phyloP scores from a whole-genome alignment of 1,140 invertebrate genomes.

The Cotesia chilonis region DNA sequence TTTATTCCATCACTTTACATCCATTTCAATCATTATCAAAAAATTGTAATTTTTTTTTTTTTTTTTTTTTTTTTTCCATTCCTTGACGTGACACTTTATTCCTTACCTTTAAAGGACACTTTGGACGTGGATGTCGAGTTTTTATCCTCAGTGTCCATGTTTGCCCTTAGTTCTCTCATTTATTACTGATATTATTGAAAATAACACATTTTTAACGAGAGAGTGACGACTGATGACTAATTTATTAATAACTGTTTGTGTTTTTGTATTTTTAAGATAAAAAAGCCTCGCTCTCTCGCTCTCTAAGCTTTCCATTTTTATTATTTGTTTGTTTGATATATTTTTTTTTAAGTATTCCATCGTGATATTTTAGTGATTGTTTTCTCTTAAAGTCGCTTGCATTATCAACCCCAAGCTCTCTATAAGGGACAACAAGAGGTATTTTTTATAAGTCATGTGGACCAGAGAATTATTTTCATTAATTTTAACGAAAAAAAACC shows the following conservation, averaged over 20 bases:
- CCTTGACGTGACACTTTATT: constrained; percentile 34
- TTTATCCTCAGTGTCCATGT: constrained; percentile 55
- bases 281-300: constrained; percentile 20
- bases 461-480: constrained; percentile 1
- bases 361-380: constrained; percentile 14
- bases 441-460: constrained; percentile 34
- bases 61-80: constrained; percentile 42
- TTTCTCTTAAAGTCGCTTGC: constrained; percentile 26
- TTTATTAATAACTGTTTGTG: constrained; percentile 38
- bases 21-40: constrained; percentile 36
- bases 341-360: constrained; percentile 32
- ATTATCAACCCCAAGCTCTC: constrained; percentile 39
- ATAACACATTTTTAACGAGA: constrained; percentile 14
- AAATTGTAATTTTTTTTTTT: constrained; percentile 4
- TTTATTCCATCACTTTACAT: constrained; percentile 37
- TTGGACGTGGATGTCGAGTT: constrained; percentile 49
- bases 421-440: constrained; percentile 52
- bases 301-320: constrained; percentile 43
- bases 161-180: constrained; percentile 41
- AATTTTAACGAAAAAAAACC: not conserved
- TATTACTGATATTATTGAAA: constrained; percentile 39
- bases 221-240: constrained; percentile 42
- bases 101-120: constrained; percentile 61
- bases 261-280: constrained; percentile 33
- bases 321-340: constrained; percentile 43